Conservation (phyloP, 2,797 vertebrate species). For the Mionectes olivaceus region DNA sequence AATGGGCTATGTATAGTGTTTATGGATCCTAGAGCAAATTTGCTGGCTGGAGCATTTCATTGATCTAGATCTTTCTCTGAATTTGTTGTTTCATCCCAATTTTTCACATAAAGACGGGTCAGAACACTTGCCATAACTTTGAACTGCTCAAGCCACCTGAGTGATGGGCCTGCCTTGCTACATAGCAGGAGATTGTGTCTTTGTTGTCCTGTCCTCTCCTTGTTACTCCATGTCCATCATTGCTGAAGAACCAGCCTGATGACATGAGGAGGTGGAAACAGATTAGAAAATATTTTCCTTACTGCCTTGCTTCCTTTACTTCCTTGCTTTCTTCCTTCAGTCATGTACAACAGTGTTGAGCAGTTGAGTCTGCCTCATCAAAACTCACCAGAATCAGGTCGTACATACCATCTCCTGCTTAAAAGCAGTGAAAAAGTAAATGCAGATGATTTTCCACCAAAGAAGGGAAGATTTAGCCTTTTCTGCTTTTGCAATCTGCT, state of each 20-base stretch:
- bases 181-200: neutral
- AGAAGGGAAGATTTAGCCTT: neutral
- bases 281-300: neutral
- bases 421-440: neutral
- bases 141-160: neutral
- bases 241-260: neutral
- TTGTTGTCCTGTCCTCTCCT: neutral
- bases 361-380: neutral
- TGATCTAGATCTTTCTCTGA: neutral
- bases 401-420: neutral
- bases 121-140: neutral
- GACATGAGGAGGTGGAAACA: neutral
- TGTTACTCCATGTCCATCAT: neutral
- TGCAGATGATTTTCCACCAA: neutral
- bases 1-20: neutral
- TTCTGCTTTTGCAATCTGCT: neutral
- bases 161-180: neutral
- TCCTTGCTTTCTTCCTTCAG: neutral
- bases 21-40: neutral
- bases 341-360: accelerated
- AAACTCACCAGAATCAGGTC: neutral
- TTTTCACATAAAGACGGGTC: neutral
- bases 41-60: neutral
- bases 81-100: neutral
- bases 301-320: neutral